Evolutionary conservation across 2,888 invertebrate genomes (phyloP).

Genomic region (Caenorhabditis macrosperma): DNA sequence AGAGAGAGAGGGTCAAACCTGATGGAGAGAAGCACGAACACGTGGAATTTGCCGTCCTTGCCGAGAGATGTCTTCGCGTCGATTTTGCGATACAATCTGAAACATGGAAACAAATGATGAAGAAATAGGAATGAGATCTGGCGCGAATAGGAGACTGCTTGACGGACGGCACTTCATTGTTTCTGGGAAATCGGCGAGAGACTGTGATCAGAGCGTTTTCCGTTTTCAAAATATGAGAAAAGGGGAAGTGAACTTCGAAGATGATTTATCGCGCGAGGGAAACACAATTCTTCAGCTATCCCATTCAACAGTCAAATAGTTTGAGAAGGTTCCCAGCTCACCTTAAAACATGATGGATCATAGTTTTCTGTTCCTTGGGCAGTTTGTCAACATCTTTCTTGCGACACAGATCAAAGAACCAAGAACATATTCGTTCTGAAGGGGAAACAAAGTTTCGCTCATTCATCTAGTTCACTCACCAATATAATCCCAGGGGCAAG

Average conservation of each 20-base stretch:
- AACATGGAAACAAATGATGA: slow-evolving; percentile 1
- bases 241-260: too few species aligned
- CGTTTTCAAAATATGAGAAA: too few species aligned
- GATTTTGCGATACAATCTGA: slow-evolving; percentile 85
- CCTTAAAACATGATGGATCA: slow-evolving; percentile 91
- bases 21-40: slow-evolving; percentile 93
- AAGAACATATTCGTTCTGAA: slow-evolving; percentile 73
- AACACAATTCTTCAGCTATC: too few species aligned
- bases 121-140: not conserved
- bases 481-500: slow-evolving; percentile 98
- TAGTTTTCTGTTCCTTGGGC: slow-evolving; percentile 82
- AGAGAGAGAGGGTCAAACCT: slow-evolving; percentile 84
- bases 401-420: slow-evolving; percentile 77
- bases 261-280: too few species aligned
- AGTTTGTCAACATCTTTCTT: slow-evolving; percentile 75
- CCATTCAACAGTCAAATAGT: too few species aligned
- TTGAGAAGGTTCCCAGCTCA: too few species aligned
- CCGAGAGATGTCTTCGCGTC: slow-evolving; percentile 90
- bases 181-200: not conserved
- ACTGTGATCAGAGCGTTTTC: not conserved
- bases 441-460: not conserved
- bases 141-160: not conserved
- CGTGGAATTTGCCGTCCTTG: slow-evolving; percentile 97
- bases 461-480: slow-evolving; percentile 77
- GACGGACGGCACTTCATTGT: not conserved